A percentile compares a stretch with the other conserved stretches of the same genome.
Conservation (phyloP, 2,113 vertebrate genomes). For the Garra rufa region DNA sequence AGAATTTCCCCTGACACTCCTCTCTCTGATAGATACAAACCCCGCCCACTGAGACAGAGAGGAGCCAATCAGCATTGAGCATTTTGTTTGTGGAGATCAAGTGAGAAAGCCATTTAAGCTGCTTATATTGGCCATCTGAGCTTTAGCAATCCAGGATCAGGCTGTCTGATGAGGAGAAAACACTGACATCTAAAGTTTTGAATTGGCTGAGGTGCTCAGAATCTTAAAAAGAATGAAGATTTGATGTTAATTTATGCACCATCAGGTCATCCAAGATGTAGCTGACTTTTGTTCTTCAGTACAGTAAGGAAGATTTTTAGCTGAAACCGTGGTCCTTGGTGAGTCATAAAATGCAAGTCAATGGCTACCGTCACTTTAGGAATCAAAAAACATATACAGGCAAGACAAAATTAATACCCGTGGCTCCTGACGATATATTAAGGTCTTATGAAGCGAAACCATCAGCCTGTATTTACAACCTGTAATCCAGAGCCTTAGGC, state of each 20-base stretch:
- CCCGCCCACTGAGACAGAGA: neutral
- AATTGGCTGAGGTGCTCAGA: neutral
- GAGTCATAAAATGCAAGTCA: neutral
- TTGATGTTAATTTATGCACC: neutral
- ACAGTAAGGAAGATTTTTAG: no score
- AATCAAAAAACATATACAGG: neutral
- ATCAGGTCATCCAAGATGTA: neutral
- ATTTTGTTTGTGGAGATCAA: conserved; percentile 17
- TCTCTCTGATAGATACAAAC: conserved; percentile 22
- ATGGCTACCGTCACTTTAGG: neutral
- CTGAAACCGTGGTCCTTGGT: no score
- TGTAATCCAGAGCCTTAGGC: no score
- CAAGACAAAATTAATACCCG: neutral
- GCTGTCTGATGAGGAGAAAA: conserved; percentile 11
- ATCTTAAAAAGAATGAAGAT: neutral
- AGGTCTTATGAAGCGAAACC: no score
- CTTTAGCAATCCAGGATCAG: conserved; percentile 11
- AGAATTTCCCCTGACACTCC: neutral
- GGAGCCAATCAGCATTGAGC: neutral
- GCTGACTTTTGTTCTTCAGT: no score
- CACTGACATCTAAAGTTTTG: conserved; percentile 8
- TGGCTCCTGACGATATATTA: neutral
- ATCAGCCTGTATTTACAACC: no score
- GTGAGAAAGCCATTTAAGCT: conserved; percentile 26
- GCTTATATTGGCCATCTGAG: conserved; percentile 10